Base-by-base conservation (phyloP, 2,888 invertebrate genomes). In the Fragum fragum region DNA sequence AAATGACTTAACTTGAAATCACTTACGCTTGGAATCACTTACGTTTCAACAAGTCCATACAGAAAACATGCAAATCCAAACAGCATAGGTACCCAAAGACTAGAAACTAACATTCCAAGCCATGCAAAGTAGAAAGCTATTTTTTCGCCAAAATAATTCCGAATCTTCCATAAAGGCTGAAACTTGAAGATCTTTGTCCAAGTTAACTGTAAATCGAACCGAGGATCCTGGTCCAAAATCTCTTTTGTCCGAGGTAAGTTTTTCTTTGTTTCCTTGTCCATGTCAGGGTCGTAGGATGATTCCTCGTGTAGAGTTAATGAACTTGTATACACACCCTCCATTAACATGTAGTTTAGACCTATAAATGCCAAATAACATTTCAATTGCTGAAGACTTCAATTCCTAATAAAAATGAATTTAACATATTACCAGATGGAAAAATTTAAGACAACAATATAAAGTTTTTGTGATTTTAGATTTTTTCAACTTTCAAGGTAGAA, bases 71-170 rank as follows among this genome's bases (percentile, higher is more conserved):
- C 87, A 11, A 95, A 39, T 9, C 95, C 95, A 83, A 95, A 92
- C 0, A 95, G 14, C 63, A 94, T 93, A 0, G 95, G 95, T 1
- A 95, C 86, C 94, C 94, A 94, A 14, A 95, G 88, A 5, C 95
- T 90, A 1, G 93, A 89, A 3, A 94, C 90, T 29, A 95, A 89
- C 29, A 93, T 92, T 0, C 95, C 95, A 16, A 94, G 92, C 95
- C 95, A 95, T 1, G 95, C 95, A 88, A 95, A 95, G 84, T 95
- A 95, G 47, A 95, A 93, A 0, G 93, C 95, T 80, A 95, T 95
- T 84, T 94, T 94, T 84, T 95, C 95, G 6, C 95, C 95, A 88
- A 95, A 95, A 85, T 95, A 95, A 85, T 95, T 93, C 21, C 95
- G 87, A 14, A 95, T 93, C 81, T 92, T 93, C 93, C 94, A 94